These are phyloP conservation scores for Dascyllus trimaculatus DNA, from an alignment of 2,113 vertebrate genomes.

Conservation along the genomic window DNA sequence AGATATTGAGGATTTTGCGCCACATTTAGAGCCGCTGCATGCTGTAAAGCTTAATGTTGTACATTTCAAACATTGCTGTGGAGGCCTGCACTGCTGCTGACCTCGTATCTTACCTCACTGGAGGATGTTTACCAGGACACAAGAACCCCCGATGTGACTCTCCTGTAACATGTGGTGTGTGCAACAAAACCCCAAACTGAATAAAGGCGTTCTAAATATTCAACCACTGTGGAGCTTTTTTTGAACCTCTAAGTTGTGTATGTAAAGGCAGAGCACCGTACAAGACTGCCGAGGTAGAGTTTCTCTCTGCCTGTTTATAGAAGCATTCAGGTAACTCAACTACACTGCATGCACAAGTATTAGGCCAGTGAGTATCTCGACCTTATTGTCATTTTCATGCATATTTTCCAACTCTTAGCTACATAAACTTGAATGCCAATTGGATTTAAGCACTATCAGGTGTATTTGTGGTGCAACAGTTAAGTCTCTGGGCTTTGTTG, in stretches of 20 bases:
- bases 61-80: constrained; percentile 49
- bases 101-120: constrained; percentile 38
- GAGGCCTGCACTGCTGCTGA: constrained; percentile 23
- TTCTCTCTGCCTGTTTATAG: too few relatives aligned
- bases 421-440: too few relatives aligned
- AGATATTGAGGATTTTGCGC: constrained; percentile 48
- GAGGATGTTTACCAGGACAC: constrained; percentile 40
- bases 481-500: too few relatives aligned
- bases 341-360: too few relatives aligned
- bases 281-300: too few relatives aligned
- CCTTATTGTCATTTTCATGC: too few relatives aligned
- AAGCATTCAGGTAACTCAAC: too few relatives aligned
- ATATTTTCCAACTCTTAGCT: too few relatives aligned
- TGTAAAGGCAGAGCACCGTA: too few relatives aligned
- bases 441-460: too few relatives aligned
- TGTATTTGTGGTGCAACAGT: too few relatives aligned
- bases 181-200: constrained; percentile 46
- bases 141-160: constrained; percentile 33
- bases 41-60: constrained; percentile 62
- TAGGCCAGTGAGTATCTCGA: too few relatives aligned
- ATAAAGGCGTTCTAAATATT: constrained; percentile 64
- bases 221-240: not conserved
- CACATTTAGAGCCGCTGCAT: constrained; percentile 62
- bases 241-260: not conserved
- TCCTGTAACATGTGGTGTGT: constrained; percentile 57